Evolutionary conservation across 2,113 vertebrate species (phyloP), one percentile per base, ranked within the genome.

Genomic region (Protobothrops flavoviridis): DNA sequence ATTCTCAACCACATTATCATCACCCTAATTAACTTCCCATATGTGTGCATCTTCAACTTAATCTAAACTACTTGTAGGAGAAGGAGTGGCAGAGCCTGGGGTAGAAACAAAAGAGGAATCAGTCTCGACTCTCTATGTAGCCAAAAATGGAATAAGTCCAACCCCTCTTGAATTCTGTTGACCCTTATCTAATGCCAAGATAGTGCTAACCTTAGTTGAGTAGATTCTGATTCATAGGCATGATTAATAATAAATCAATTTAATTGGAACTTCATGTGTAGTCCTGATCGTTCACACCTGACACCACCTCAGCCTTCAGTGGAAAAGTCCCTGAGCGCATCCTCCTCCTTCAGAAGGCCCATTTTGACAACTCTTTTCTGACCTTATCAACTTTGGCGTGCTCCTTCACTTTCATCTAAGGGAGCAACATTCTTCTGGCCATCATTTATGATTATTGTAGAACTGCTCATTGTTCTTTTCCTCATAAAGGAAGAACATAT

Each of bases 321-420:
- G 39, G 99, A 98, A 94, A 99, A 99, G 96, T 99, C 99, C 95
- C 99, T 99, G 94, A 99, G 99, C 95, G 99, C 99, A 45, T 99
- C 99, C 91, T 99, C 99, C 95, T 99, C 99, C 97, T 99, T 99
- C 96, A 99, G 94, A 90, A 99, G 97, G 26, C 99, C 99, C 95
- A 99, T 89, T 52, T 99, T 99, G 13, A 99, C 99, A 0, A 98
- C 98, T 95, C 94, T 99, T 99, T 86, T 99, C 99, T n/a, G 99
- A 98, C 98, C 99, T 99, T 20, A 93, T 97, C n/a, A 4, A 23
- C 26, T 57, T 85, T 69, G 3, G 33, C 17, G 8, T 15, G 7
- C 3, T 10, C 8, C 74, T 81, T 81, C 15, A 39, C 39, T 81
- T 81, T 20, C 69, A 33, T 81, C 50, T 59, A 20, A 90, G 61